Conservation (phyloP, 2,797 vertebrate genomes). For the Sebastes itinus region DNA sequence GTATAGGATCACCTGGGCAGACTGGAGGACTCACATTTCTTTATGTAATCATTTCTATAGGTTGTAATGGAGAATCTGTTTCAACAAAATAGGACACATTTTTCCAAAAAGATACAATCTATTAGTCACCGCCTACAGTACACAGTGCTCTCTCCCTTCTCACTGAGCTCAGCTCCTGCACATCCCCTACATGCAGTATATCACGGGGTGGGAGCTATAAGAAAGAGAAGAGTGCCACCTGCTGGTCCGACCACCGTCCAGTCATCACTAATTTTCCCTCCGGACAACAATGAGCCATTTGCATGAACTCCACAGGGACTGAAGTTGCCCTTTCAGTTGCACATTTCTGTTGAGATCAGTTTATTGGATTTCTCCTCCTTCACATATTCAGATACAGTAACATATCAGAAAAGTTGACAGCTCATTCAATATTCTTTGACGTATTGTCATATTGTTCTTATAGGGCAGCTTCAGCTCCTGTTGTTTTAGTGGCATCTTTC, state of each 20-base stretch:
- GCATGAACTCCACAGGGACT: constrained; percentile 43
- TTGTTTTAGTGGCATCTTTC: constrained; percentile 8
- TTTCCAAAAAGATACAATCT: background rate
- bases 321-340: constrained; percentile 41
- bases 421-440: background rate
- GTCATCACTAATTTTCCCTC: constrained; percentile 10
- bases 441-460: background rate
- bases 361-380: background rate
- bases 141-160: background rate
- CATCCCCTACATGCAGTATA: background rate
- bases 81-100: background rate
- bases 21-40: background rate
- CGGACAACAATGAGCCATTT: background rate
- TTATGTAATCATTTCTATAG: background rate
- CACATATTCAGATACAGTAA: background rate
- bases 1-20: background rate
- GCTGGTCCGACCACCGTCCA: constrained; percentile 72
- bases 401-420: background rate
- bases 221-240: constrained; percentile 73
- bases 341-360: background rate
- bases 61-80: background rate
- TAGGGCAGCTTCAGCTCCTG: constrained; percentile 51
- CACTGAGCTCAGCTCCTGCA: background rate
- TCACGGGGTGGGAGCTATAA: background rate
- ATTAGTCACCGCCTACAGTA: background rate